Evolutionary conservation across 2,888 invertebrate species (phyloP).

Genomic region (Endomychus coccineus): DNA sequence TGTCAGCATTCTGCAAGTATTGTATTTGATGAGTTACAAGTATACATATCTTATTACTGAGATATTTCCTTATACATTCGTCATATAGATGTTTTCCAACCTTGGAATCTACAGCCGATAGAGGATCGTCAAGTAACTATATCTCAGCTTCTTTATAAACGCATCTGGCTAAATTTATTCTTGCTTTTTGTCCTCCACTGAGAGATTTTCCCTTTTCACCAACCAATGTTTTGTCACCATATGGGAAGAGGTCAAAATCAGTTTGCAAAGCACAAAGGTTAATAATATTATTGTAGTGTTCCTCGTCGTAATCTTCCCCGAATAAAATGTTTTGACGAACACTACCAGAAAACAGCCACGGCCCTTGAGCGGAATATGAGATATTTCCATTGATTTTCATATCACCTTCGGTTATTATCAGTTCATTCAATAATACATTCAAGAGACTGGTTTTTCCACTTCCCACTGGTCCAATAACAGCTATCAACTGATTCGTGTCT

Average conservation of each 20-base stretch:
- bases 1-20: constrained; percentile 50
- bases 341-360: constrained; percentile 75
- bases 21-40: constrained; percentile 68
- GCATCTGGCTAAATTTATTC: constrained; percentile 78
- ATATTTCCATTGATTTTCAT: constrained; percentile 59
- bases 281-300: constrained; percentile 58
- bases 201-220: constrained; percentile 65
- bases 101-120: constrained; percentile 82
- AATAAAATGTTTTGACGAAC: constrained; percentile 90
- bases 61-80: constrained; percentile 57
- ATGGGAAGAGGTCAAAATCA: constrained; percentile 65
- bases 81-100: constrained; percentile 82
- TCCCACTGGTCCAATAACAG: constrained; percentile 56
- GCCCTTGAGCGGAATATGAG: constrained; percentile 75
- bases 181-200: constrained; percentile 76
- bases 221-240: constrained; percentile 72
- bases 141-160: constrained; percentile 78
- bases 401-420: constrained; percentile 57
- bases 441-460: constrained; percentile 53
- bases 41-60: constrained; percentile 60
- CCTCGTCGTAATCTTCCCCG: constrained; percentile 63
- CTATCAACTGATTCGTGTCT: constrained; percentile 50
- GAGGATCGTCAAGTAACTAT: constrained; percentile 80
- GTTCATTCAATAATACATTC: constrained; percentile 58
- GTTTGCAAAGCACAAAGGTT: constrained; percentile 61